phyloP scores from a whole-genome alignment of 2,797 vertebrate genomes.

The Semaprochilodus insignis region DNA sequence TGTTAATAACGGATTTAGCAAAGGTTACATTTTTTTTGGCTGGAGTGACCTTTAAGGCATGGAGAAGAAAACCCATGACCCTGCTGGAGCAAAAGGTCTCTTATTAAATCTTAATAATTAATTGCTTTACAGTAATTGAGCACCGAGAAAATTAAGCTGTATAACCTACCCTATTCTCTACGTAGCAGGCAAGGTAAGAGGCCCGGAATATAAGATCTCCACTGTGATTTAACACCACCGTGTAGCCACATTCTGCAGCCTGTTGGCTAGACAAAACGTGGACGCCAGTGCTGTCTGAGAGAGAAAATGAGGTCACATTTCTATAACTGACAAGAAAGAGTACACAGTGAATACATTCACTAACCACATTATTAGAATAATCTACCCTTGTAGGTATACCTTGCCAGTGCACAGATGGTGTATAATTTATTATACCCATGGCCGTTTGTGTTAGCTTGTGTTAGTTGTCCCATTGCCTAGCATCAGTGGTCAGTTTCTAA shows the following conservation, averaged over 20 bases:
- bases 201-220: slow-evolving; percentile 71
- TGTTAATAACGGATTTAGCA: too few species aligned
- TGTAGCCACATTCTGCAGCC: slow-evolving; percentile 72
- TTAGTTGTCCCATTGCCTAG: too few species aligned
- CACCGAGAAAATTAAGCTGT: not conserved
- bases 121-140: not conserved
- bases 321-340: not conserved
- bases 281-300: slow-evolving; percentile 63
- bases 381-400: not conserved
- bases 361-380: not conserved
- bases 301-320: slow-evolving; percentile 29
- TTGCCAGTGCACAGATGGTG: not conserved
- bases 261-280: slow-evolving; percentile 59
- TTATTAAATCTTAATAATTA: not conserved
- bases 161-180: slow-evolving; percentile 63
- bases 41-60: too few species aligned
- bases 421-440: not conserved
- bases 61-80: not conserved
- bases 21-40: too few species aligned
- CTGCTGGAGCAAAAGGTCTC: not conserved
- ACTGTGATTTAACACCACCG: slow-evolving; percentile 44
- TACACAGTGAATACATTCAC: not conserved
- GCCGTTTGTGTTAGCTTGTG: too few species aligned
- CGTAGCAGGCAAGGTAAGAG: slow-evolving; percentile 75
- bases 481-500: not conserved